Evolutionary conservation across 2,113 vertebrate species (phyloP).

Genomic region (Nestor notabilis): DNA sequence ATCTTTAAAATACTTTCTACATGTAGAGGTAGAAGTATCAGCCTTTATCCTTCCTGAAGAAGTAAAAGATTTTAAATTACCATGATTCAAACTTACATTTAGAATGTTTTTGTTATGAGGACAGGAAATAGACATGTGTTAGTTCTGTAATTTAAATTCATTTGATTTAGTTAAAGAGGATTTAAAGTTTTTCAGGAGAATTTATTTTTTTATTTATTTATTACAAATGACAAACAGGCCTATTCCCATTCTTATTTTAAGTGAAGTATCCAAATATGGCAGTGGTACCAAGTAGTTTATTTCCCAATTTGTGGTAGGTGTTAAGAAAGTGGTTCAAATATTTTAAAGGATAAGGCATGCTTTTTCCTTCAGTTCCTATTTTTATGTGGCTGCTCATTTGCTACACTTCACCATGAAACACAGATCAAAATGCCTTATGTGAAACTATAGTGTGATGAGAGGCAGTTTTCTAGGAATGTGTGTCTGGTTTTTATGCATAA

Average conservation of each 20-base stretch:
- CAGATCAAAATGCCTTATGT: neutral
- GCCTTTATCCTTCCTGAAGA: neutral
- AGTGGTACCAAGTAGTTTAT: neutral
- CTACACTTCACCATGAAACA: neutral
- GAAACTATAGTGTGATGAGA: neutral
- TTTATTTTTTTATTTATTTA: neutral
- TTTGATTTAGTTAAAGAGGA: neutral
- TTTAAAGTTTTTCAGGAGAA: neutral
- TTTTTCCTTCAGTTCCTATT: neutral
- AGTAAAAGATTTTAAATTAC: neutral
- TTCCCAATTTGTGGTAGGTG: neutral
- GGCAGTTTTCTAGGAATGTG: neutral
- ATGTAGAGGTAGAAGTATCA: neutral
- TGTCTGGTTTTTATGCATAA: neutral
- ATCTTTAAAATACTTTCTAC: neutral
- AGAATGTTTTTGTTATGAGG: neutral
- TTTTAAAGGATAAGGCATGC: neutral
- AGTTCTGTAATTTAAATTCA: neutral
- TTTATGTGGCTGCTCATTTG: neutral
- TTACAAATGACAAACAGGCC: neutral
- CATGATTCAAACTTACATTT: neutral
- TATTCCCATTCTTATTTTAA: neutral
- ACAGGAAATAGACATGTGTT: neutral
- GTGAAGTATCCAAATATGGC: neutral
- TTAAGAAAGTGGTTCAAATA: rapidly evolving